These are phyloP conservation scores for Perca schrenkii DNA, from an alignment of 2,113 vertebrate species.

Conservation along the genomic window DNA sequence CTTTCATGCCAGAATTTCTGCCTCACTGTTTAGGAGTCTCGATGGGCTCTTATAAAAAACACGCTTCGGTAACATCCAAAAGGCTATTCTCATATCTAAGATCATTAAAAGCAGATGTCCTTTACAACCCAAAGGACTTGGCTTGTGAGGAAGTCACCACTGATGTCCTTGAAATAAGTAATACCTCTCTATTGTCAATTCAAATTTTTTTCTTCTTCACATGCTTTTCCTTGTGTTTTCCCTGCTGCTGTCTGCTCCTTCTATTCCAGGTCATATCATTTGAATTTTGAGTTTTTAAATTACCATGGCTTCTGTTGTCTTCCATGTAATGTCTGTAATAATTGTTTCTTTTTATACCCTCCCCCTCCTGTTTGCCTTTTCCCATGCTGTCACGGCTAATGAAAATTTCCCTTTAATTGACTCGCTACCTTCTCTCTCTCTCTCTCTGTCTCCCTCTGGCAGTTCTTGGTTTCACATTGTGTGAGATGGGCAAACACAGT, in stretches of 20 bases:
- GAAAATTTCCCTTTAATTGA: slow-evolving; percentile 44
- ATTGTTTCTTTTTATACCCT: neutral
- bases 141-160: slow-evolving; percentile 1
- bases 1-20: slow-evolving; percentile 3
- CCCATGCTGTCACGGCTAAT: slow-evolving; percentile 36
- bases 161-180: slow-evolving; percentile 1
- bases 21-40: slow-evolving; percentile 1
- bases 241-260: slow-evolving; percentile 10
- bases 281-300: slow-evolving; percentile 16
- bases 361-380: slow-evolving; percentile 7
- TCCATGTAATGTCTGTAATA: slow-evolving; percentile 4
- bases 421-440: neutral
- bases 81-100: slow-evolving; percentile 8
- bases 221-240: neutral
- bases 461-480: slow-evolving; percentile 58
- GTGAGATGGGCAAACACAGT: slow-evolving; percentile 37
- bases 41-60: slow-evolving; percentile 10
- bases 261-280: neutral
- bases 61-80: slow-evolving; percentile 14
- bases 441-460: slow-evolving; percentile 11
- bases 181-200: neutral
- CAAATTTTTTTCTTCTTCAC: neutral
- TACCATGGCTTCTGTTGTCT: neutral
- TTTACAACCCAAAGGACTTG: slow-evolving; percentile 32
- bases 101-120: slow-evolving; percentile 29